These are phyloP conservation scores for Epizoanthus ramosus DNA, from an alignment of 92 coral and sea anemone genomes.

Conservation along the genomic window DNA sequence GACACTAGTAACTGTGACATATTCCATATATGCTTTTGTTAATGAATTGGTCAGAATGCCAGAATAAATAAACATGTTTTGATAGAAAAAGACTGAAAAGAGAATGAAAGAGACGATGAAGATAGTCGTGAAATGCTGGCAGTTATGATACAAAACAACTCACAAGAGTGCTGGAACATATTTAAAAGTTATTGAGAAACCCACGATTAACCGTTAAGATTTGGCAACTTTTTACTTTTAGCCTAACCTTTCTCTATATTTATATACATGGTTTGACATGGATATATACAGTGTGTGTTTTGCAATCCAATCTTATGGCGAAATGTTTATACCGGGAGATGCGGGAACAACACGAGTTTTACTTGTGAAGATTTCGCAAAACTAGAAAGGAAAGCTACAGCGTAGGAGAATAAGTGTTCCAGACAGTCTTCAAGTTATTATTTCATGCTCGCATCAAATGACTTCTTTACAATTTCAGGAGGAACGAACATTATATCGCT, in stretches of 20 bases:
- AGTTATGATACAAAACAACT: too few relatives aligned
- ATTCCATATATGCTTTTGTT: too few relatives aligned
- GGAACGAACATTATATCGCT: neutral
- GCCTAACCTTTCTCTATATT: too few relatives aligned
- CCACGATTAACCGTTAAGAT: neutral
- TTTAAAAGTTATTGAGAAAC: too few relatives aligned
- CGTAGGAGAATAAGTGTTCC: neutral
- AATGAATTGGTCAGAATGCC: too few relatives aligned
- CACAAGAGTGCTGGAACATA: too few relatives aligned
- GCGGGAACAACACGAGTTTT: neutral
- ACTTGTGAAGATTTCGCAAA: neutral
- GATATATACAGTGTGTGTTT: neutral
- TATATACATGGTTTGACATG: too few relatives aligned
- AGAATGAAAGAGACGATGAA: too few relatives aligned
- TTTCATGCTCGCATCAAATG: neutral
- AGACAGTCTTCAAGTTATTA: neutral
- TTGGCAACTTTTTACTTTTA: neutral
- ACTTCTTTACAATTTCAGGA: neutral
- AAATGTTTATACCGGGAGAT: neutral
- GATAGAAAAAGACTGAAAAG: too few relatives aligned
- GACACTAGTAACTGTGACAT: too few relatives aligned
- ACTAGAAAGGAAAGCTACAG: neutral
- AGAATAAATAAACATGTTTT: too few relatives aligned
- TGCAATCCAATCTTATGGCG: conserved; percentile 22
- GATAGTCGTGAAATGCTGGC: too few relatives aligned